These are phyloP conservation scores for Sorex araneus DNA, from an alignment of 2,113 vertebrate genomes.

Conservation along the genomic window DNA sequence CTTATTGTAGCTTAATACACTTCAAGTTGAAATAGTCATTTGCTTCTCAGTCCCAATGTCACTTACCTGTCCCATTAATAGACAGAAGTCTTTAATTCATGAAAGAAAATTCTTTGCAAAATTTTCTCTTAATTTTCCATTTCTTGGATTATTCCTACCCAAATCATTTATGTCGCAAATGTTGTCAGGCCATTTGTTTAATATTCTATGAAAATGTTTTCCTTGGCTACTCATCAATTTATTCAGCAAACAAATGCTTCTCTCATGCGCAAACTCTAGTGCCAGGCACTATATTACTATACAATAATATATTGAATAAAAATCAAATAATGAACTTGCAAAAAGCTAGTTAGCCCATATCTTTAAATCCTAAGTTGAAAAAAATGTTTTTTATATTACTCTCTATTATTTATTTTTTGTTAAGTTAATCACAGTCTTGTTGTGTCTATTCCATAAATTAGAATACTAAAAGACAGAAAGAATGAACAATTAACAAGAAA, in stretches of 20 bases:
- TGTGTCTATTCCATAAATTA: conserved; percentile 35
- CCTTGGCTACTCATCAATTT: neutral
- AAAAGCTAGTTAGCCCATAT: neutral
- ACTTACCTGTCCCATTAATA: conserved; percentile 8
- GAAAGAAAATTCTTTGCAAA: neutral
- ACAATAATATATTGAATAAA: neutral
- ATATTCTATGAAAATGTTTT: conserved; percentile 3
- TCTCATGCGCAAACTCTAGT: neutral
- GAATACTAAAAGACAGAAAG: conserved; percentile 26
- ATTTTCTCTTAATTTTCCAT: neutral
- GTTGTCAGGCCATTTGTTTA: neutral
- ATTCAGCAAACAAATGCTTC: conserved; percentile 12
- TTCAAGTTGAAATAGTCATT: neutral
- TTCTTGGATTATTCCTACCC: conserved; percentile 41
- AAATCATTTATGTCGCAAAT: conserved; percentile 11
- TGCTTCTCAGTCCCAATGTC: conserved; percentile 7
- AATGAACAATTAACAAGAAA: neutral
- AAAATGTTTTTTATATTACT: neutral
- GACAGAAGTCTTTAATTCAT: conserved; percentile 24
- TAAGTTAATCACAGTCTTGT: neutral
- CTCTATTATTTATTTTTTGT: conserved; percentile 20
- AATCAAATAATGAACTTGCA: conserved; percentile 18
- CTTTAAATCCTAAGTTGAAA: neutral
- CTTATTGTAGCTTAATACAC: neutral
- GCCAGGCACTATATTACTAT: neutral